Base-by-base conservation (phyloP, 2,113 vertebrate genomes). In the Platysteira castanea region DNA sequence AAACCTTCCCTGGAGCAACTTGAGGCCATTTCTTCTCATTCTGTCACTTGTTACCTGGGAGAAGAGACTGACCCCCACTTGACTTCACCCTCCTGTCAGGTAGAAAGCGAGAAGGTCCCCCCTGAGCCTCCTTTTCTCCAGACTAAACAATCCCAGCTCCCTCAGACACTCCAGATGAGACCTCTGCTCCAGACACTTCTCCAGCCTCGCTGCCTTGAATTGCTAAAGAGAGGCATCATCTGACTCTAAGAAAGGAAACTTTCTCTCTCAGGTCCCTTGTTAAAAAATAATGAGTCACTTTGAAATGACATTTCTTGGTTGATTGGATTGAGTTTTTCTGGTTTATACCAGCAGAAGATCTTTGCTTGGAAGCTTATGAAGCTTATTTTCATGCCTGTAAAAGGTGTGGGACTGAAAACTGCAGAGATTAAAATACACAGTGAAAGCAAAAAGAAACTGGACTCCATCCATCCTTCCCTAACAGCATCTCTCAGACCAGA, bases 401-500 rank as follows among this genome's bases (percentile, higher is more conserved):
- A 91, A 85, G 78, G 57, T 93, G 70, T 93, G 78, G 84, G 78
- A 91, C 68, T 64, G 73, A 71, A 90, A 89, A 41, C 42, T 83
- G 57, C 10, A 0, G 81, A 71, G 87, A 89, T 76, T 73, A 68
- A 93, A 93, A 89, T 64, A 67, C 3, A n/a, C 18, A 65, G 50
- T 41, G 57, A 37, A 88, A 86, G 37, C 11, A 85, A 71, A 87
- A 96, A 56, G 41, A 50, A 87, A 35, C 85, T 96, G 91, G 85
- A 90, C 63, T 74, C 56, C 79, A 70, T 90, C 85, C 75, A 90
- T 92, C 52, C 39, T 81, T 69, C 50, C 27, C 78, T 50, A 73
- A 35, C 56, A 46, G 33, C 12, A 1, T 90, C 63, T 93, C 90
- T 70, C 79, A 75, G 79, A 44, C 47, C 68, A 91, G 8, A 86